Conservation (phyloP, 2,888 invertebrate species). For the Cabera pusaria region DNA sequence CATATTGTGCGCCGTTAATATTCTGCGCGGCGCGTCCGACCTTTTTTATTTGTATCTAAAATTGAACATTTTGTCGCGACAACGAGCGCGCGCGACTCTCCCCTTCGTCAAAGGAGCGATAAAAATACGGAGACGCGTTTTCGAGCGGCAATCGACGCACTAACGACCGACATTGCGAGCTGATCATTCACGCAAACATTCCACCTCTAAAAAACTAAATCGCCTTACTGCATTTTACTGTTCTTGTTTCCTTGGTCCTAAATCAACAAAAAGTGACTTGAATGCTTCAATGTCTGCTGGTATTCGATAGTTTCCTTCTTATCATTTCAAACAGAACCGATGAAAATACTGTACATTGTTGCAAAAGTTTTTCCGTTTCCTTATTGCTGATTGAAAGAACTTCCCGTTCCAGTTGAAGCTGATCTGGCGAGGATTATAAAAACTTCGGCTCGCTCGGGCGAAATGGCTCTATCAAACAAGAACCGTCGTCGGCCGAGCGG, state of each 20-base stretch:
- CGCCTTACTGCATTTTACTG: not conserved
- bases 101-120: slow-evolving; percentile 69
- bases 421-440: slow-evolving; percentile 35
- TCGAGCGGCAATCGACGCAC: slow-evolving; percentile 59
- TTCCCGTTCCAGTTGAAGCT: slow-evolving; percentile 33
- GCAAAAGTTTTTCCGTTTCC: slow-evolving; percentile 32
- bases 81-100: slow-evolving; percentile 70
- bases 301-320: slow-evolving; percentile 9
- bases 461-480: slow-evolving; percentile 62
- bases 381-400: slow-evolving; percentile 41
- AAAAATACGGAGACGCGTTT: slow-evolving; percentile 68
- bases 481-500: slow-evolving; percentile 47
- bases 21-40: slow-evolving; percentile 79
- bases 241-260: too few species aligned
- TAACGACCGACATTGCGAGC: slow-evolving; percentile 52
- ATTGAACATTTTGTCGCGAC: slow-evolving; percentile 82
- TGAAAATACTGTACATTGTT: slow-evolving; percentile 25
- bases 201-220: slow-evolving; percentile 12
- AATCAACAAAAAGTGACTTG: not conserved
- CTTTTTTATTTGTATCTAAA: slow-evolving; percentile 84
- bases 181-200: slow-evolving; percentile 46
- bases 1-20: slow-evolving; percentile 82
- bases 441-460: slow-evolving; percentile 33
- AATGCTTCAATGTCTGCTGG: not conserved
- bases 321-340: slow-evolving; percentile 21